Conservation (phyloP, 2,888 invertebrate species). For the Ophonus ardosiacus region DNA sequence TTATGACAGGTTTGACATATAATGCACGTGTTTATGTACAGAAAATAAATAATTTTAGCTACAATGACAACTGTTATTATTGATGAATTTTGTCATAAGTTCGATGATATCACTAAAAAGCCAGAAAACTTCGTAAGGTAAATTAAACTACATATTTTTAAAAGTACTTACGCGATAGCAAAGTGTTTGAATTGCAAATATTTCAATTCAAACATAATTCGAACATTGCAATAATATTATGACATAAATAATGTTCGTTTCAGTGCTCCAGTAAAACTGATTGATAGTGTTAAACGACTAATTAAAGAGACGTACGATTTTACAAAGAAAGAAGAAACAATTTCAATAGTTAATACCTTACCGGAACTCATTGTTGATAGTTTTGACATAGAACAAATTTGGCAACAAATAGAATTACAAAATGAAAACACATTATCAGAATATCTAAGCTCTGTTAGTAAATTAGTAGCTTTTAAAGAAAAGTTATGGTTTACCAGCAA, state of each 20-base stretch:
- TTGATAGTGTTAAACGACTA: slow-evolving; percentile 79
- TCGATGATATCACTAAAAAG: slow-evolving; percentile 71
- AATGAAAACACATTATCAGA: slow-evolving; percentile 81
- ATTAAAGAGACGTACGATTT: slow-evolving; percentile 85
- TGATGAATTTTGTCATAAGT: slow-evolving; percentile 62
- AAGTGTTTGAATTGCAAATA: no score
- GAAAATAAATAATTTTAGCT: slow-evolving; percentile 6
- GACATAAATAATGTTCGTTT: slow-evolving; percentile 67
- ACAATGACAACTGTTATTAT: slow-evolving; percentile 41
- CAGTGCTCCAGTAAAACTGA: slow-evolving; percentile 79
- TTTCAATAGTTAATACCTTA: slow-evolving; percentile 78
- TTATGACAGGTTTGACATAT: slow-evolving; percentile 19
- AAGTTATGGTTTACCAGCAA: slow-evolving; percentile 74
- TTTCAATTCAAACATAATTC: no score
- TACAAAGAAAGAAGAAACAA: slow-evolving; percentile 78
- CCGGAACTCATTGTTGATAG: slow-evolving; percentile 85
- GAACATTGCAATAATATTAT: slow-evolving; percentile 49
- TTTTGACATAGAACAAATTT: slow-evolving; percentile 95
- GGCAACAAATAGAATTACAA: slow-evolving; percentile 94
- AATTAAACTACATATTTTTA: slow-evolving; percentile 57
- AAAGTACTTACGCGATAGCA: neutral
- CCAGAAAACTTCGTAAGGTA: slow-evolving; percentile 73
- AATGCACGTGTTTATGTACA: slow-evolving; percentile 22
- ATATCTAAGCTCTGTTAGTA: slow-evolving; percentile 80
- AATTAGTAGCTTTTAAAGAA: slow-evolving; percentile 78